Base-by-base conservation (phyloP, 1,140 invertebrate genomes). In the Solenopsis fugax region DNA sequence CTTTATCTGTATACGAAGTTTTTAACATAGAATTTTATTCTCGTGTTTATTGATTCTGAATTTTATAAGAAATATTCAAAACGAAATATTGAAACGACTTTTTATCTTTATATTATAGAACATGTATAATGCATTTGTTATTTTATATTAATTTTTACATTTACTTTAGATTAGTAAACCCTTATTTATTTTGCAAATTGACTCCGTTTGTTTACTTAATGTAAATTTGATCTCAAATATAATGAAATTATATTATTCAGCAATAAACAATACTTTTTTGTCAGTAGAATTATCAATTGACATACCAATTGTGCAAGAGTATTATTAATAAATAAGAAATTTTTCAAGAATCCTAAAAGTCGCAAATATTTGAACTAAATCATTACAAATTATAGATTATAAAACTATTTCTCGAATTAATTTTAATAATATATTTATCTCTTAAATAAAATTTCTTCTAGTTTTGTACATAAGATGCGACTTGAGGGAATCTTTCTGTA, bases 191-290 rank as follows among this genome's bases (percentile, higher is more conserved):
- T 80, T 82, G 37, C 12, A 82, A 73, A 60, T 45, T 73, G 37
- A 45, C n/a, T 54, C 10, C 4, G 10, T 65, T 13, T 64, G 34
- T 45, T 73, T 73, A 82, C 52, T 82, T 82, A 82, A 72, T 58
- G 16, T 58, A 82, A 72, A 71, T 24, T 72, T 82, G 78, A 82
- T 82, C 67, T 82, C 78, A 72, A 37, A 29, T 37, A 64, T 56
- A 82, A 56, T 56, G 37, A 58, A 87, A 90, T 12, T 78, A 64
- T 5, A 21, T 50, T 37, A 34, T 76, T n/a, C 10, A 71, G 2
- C 29, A 34, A 65, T 5, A 58, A 52, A 41, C 34, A 48, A 56
- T 29, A 58, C 34, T n/a, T 56, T 73, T n/a, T 86, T 80, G 76
- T 72, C 52, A n/a, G 72, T 73, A 58, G 50, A 48, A 29, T 29